These are phyloP conservation scores for Dyspetes luteomarginatus DNA, from an alignment of 2,888 invertebrate species.

Conservation along the genomic window DNA sequence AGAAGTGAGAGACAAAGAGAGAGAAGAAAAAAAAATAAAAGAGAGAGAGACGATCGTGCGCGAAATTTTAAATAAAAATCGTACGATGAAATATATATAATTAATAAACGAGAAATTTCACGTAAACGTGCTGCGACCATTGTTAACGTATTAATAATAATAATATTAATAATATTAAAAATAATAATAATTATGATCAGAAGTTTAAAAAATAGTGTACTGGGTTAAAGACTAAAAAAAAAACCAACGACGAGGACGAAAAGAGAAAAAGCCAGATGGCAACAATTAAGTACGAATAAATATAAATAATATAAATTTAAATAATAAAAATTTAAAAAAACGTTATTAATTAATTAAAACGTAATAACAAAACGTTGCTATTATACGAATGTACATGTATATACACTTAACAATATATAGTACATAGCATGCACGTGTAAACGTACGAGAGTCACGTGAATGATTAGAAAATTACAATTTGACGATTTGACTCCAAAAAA, in stretches of 20 bases:
- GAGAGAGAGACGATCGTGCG: slow-evolving; percentile 42
- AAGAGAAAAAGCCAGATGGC: slow-evolving; percentile 63
- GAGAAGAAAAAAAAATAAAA: neutral
- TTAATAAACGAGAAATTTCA: slow-evolving; percentile 80
- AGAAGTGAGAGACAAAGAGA: slow-evolving; percentile 72
- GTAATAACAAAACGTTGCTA: slow-evolving; percentile 58
- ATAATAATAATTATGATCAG: slow-evolving; percentile 66
- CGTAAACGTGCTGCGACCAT: slow-evolving; percentile 86
- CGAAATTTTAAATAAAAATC: slow-evolving; percentile 30
- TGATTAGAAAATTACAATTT: slow-evolving; percentile 30
- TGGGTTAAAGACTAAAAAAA: slow-evolving; percentile 42
- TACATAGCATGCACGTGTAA: slow-evolving; percentile 53
- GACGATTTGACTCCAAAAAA: slow-evolving; percentile 21
- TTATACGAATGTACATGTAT: slow-evolving; percentile 57
- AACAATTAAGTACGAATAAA: slow-evolving; percentile 74
- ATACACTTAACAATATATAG: slow-evolving; percentile 58
- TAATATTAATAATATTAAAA: slow-evolving; percentile 83
- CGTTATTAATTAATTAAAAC: slow-evolving; percentile 59
- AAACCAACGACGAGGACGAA: slow-evolving; percentile 33
- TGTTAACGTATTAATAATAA: slow-evolving; percentile 85
- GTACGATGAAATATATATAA: slow-evolving; percentile 47
- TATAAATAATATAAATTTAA: slow-evolving; percentile 42
- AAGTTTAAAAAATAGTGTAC: slow-evolving; percentile 50
- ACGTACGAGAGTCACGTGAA: slow-evolving; percentile 48
- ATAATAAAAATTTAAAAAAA: slow-evolving; percentile 36